phyloP scores from a whole-genome alignment of 2,888 invertebrate species.

The Chromoteleia sp. region DNA sequence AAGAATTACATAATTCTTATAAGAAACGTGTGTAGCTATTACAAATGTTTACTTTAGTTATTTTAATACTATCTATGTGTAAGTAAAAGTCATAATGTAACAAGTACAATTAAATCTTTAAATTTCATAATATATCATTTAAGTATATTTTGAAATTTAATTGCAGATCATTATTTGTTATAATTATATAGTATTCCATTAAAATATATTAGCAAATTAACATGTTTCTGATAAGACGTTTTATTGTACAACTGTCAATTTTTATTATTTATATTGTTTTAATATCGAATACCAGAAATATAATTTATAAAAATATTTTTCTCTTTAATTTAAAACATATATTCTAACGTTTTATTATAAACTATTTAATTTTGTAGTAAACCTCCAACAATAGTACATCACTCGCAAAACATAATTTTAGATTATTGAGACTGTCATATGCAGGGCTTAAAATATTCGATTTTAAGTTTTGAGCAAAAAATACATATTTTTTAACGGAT shows the following conservation, averaged over 20 bases:
- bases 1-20: too few relatives aligned
- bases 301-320: too few relatives aligned
- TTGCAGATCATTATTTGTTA: background rate
- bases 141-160: background rate
- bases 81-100: background rate
- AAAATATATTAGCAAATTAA: too few relatives aligned
- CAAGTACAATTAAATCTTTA: background rate
- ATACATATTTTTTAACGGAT: constrained; percentile 35
- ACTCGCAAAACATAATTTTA: constrained; percentile 16
- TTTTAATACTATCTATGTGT: background rate
- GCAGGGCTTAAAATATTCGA: constrained; percentile 21
- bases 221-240: too few relatives aligned
- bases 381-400: background rate
- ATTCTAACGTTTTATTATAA: background rate
- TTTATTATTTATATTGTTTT: too few relatives aligned
- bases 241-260: too few relatives aligned
- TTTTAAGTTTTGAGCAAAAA: constrained; percentile 23
- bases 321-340: background rate
- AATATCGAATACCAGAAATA: too few relatives aligned
- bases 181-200: too few relatives aligned
- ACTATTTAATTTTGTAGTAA: background rate
- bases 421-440: constrained; percentile 24
- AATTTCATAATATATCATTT: background rate
- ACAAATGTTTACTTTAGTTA: background rate
- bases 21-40: background rate